Evolutionary conservation across 2,797 vertebrate genomes (phyloP).

Genomic region (Enoplosus armatus): DNA sequence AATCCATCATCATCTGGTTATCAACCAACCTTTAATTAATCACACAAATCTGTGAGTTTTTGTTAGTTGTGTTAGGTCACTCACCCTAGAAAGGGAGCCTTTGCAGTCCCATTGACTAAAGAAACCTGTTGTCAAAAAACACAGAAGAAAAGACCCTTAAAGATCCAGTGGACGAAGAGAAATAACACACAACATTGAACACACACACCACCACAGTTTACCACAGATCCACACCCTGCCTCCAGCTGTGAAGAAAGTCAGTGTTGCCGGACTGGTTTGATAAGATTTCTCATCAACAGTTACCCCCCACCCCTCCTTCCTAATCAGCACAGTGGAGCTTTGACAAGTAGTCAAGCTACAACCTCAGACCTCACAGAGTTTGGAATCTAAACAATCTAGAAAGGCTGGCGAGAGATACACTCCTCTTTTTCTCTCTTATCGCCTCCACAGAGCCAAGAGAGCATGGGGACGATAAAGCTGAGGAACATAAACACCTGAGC

Average conservation of each 20-base stretch:
- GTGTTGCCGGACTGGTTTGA: conserved; percentile 75
- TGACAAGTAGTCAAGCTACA: conserved; percentile 39
- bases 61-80: conserved; percentile 62
- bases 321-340: conserved; percentile 15
- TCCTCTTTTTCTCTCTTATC: conserved; percentile 34
- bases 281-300: conserved; percentile 63
- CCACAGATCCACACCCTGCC: conserved; percentile 47
- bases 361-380: conserved; percentile 32
- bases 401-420: conserved; percentile 49
- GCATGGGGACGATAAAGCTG: conserved; percentile 9
- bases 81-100: conserved; percentile 94
- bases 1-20: neutral
- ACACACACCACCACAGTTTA: conserved; percentile 25
- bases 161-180: conserved; percentile 31
- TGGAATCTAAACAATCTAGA: conserved; percentile 79
- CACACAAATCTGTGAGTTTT: conserved; percentile 12
- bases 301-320: neutral
- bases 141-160: conserved; percentile 52
- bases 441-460: conserved; percentile 29
- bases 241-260: conserved; percentile 49
- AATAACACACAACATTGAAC: conserved; percentile 29
- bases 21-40: neutral
- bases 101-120: conserved; percentile 89
- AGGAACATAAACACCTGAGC: conserved; percentile 6
- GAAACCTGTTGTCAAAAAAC: conserved; percentile 85